Conservation (phyloP, 2,797 vertebrate genomes). For the Apodemus agrarius region DNA sequence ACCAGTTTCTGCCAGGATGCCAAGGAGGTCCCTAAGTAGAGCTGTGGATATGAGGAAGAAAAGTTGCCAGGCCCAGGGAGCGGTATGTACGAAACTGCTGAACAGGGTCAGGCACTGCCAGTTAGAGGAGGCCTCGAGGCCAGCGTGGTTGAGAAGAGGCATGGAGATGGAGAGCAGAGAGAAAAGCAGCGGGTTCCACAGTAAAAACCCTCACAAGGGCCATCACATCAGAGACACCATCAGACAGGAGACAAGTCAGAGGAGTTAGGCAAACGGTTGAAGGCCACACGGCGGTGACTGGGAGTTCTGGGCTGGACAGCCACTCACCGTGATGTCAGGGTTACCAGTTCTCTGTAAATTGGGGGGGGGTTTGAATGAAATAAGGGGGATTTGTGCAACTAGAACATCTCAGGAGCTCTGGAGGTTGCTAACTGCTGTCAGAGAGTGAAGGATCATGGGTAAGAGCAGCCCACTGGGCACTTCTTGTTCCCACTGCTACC, state of each 20-base stretch:
- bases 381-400: not conserved
- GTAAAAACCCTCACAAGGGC: not conserved
- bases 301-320: not conserved
- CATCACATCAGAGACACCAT: rapidly evolving
- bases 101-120: not conserved
- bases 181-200: not conserved
- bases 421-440: not conserved
- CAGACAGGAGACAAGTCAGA: not conserved
- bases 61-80: not conserved
- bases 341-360: not conserved
- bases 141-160: not conserved
- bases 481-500: not conserved
- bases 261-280: not conserved
- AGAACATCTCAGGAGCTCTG: not conserved
- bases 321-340: not conserved
- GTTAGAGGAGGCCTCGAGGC: not conserved
- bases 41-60: not conserved
- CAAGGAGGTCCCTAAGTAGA: not conserved
- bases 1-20: not conserved
- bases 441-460: not conserved
- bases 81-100: not conserved
- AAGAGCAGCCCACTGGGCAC: not conserved
- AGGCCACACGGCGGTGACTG: not conserved
- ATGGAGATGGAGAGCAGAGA: not conserved
- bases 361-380: not conserved